These are phyloP conservation scores for Macrophya annulata DNA, from an alignment of 2,888 invertebrate genomes.

Conservation along the genomic window DNA sequence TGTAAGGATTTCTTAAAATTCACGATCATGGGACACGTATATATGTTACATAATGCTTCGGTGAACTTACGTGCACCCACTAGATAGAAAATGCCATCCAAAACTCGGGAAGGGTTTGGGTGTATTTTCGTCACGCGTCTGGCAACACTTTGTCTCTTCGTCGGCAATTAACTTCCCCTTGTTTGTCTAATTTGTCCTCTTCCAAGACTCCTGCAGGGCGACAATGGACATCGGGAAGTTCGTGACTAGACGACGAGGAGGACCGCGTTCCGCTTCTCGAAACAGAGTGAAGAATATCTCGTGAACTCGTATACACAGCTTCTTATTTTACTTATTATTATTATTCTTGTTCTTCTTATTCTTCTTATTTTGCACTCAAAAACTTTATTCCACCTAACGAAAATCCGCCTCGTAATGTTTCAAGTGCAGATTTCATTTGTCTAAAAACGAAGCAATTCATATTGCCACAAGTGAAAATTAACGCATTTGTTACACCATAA, in stretches of 20 bases:
- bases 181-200: constrained; percentile 53
- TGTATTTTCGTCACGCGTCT: constrained; percentile 54
- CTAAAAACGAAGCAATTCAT: constrained; percentile 56
- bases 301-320: background rate
- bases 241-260: constrained; percentile 37
- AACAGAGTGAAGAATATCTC: background rate
- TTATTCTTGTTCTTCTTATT: background rate
- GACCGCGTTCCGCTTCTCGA: background rate
- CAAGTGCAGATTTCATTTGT: constrained; percentile 53
- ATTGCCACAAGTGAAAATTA: constrained; percentile 50
- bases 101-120: background rate
- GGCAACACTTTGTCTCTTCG: constrained; percentile 51
- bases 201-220: constrained; percentile 40
- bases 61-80: background rate
- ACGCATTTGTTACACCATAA: constrained; percentile 57
- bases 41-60: background rate
- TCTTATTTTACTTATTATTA: background rate
- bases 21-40: background rate
- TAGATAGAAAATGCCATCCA: constrained; percentile 14
- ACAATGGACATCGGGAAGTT: constrained; percentile 44
- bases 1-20: background rate
- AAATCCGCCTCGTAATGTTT: constrained; percentile 4
- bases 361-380: background rate
- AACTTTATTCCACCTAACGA: background rate
- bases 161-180: constrained; percentile 54